These are phyloP conservation scores for Platysternon megacephalum DNA, from an alignment of 2,113 vertebrate species.

Conservation along the genomic window DNA sequence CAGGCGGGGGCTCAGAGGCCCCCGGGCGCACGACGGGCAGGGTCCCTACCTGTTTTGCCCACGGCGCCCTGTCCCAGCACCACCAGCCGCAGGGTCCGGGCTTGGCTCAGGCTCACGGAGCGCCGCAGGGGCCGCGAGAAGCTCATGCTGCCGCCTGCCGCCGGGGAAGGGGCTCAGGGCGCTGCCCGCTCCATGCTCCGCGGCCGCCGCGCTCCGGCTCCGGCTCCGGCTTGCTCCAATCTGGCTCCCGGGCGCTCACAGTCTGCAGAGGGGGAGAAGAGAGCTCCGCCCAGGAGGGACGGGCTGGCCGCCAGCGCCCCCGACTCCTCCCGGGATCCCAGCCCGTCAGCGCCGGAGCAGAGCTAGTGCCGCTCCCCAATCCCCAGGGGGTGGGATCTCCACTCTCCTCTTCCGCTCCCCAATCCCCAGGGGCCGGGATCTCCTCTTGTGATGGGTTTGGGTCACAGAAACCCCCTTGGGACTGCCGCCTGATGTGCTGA, in stretches of 20 bases:
- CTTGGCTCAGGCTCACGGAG: constrained; percentile 74
- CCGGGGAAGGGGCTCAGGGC: neutral
- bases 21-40: fast-evolving
- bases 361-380: neutral
- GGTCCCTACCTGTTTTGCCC: constrained; percentile 80
- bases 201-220: neutral
- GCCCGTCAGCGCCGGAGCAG: fast-evolving
- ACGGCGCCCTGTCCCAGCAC: constrained; percentile 79
- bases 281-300: neutral
- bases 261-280: neutral
- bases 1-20: fast-evolving
- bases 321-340: neutral
- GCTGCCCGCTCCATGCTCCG: neutral
- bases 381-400: neutral
- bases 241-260: neutral
- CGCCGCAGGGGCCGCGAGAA: constrained; percentile 78
- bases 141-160: constrained; percentile 69
- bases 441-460: too few species aligned
- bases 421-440: neutral
- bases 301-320: neutral
- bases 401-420: neutral
- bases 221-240: constrained; percentile 20
- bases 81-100: constrained; percentile 73
- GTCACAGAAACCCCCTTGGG: too few species aligned
- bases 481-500: too few species aligned